These are phyloP conservation scores for Todiramphus saurophagus DNA, from an alignment of 2,113 vertebrate genomes.

Conservation along the genomic window DNA sequence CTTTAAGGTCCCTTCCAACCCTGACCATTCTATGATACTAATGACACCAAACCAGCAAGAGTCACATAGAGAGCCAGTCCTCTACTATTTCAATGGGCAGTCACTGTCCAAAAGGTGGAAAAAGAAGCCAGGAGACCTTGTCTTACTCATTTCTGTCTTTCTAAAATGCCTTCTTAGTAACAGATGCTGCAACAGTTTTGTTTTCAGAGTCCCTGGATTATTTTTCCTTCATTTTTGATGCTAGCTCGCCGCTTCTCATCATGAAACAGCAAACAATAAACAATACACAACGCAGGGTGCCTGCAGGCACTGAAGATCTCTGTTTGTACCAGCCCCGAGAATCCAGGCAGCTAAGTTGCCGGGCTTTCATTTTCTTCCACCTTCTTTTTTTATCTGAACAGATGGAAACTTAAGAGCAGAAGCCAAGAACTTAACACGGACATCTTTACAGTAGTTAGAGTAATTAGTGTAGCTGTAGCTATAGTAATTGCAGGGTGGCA, in stretches of 20 bases:
- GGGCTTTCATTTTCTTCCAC: conserved; percentile 19
- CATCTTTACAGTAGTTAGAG: conserved; percentile 56
- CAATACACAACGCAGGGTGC: not conserved
- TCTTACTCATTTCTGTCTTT: not conserved
- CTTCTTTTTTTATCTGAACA: conserved; percentile 64
- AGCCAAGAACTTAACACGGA: conserved; percentile 60
- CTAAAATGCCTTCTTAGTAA: not conserved
- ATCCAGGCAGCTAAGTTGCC: not conserved
- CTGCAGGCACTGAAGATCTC: not conserved
- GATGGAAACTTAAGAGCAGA: conserved; percentile 63
- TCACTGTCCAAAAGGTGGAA: not conserved
- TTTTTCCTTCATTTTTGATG: not conserved
- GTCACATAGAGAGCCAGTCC: not conserved
- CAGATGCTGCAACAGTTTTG: not conserved
- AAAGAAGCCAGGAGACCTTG: not conserved
- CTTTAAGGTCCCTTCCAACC: no score
- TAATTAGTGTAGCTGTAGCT: conserved; percentile 55
- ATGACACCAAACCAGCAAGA: not conserved
- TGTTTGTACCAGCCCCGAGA: not conserved
- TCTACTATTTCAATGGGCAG: not conserved
- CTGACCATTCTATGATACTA: no score
- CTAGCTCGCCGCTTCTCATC: not conserved
- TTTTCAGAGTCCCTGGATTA: not conserved
- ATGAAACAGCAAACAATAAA: not conserved
- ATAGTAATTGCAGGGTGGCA: conserved; percentile 54